A percentile compares a stretch with the other conserved stretches of the same genome.
Conservation (phyloP, 2,797 vertebrate genomes). For the Rhinichthys osculus region DNA sequence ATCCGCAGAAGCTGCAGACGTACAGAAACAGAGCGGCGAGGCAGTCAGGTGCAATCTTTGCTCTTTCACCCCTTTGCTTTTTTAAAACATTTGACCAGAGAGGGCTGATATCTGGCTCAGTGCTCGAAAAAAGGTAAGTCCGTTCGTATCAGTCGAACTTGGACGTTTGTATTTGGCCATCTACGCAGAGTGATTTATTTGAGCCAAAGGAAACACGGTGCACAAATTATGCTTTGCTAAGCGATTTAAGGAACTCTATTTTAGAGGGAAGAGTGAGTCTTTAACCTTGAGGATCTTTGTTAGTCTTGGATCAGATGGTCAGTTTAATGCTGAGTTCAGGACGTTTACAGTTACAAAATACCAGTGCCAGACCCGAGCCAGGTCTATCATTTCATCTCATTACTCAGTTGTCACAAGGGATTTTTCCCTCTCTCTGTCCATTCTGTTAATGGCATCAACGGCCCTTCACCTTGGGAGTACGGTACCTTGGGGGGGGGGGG, state of each 20-base stretch:
- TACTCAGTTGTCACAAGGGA: slow-evolving; percentile 51
- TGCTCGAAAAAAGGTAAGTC: neutral
- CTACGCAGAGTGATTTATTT: slow-evolving; percentile 42
- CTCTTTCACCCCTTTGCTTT: slow-evolving; percentile 55
- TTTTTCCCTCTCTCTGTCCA: slow-evolving; percentile 38
- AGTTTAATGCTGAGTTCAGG: slow-evolving; percentile 59
- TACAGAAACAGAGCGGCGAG: slow-evolving; percentile 62
- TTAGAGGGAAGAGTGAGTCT: slow-evolving; percentile 43
- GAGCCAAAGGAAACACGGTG: slow-evolving; percentile 29
- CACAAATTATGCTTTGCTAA: slow-evolving; percentile 52
- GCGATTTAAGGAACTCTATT: slow-evolving; percentile 43
- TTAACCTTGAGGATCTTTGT: slow-evolving; percentile 49
- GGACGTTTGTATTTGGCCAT: slow-evolving; percentile 32
- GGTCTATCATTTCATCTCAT: slow-evolving; percentile 56
- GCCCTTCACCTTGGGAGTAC: slow-evolving; percentile 40
- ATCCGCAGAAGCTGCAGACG: slow-evolving; percentile 68
- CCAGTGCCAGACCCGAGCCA: slow-evolving; percentile 46
- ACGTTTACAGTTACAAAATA: slow-evolving; percentile 55
- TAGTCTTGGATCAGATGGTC: slow-evolving; percentile 56
- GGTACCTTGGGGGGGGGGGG: no score
- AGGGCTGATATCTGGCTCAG: slow-evolving; percentile 40
- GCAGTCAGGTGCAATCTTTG: slow-evolving; percentile 58
- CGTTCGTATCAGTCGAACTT: neutral
- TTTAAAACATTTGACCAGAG: slow-evolving; percentile 48
- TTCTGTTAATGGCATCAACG: slow-evolving; percentile 37